phyloP scores from a whole-genome alignment of 2,888 invertebrate species.

The Epinotia brunnichana region DNA sequence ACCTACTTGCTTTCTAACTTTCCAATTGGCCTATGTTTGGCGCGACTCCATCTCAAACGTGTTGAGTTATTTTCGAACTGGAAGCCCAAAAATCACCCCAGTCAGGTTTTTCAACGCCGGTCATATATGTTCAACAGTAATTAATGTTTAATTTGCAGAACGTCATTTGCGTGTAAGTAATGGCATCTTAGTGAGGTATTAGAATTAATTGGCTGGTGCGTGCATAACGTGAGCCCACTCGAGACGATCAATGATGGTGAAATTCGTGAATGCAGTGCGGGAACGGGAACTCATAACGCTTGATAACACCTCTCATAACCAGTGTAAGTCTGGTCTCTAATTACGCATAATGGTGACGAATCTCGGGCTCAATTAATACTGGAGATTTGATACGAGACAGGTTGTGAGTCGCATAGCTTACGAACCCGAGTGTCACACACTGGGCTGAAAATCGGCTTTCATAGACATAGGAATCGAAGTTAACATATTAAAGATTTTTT shows the following conservation, averaged over 20 bases:
- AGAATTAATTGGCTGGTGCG: conserved; percentile 25
- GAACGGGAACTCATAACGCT: neutral
- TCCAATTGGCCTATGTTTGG: neutral
- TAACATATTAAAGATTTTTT: too few relatives aligned
- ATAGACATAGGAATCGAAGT: too few relatives aligned
- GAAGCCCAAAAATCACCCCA: neutral
- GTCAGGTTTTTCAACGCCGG: neutral
- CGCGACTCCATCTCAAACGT: neutral
- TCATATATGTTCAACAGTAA: neutral
- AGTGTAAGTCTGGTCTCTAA: neutral
- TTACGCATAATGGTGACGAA: neutral
- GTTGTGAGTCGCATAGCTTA: neutral
- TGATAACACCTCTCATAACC: neutral
- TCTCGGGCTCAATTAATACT: neutral
- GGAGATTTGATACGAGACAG: neutral
- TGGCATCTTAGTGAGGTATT: conserved; percentile 2
- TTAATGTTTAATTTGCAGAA: conserved; percentile 7
- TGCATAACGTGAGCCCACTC: conserved; percentile 18
- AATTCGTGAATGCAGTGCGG: conserved; percentile 14
- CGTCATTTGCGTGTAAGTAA: conserved; percentile 21
- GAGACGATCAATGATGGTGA: conserved; percentile 14
- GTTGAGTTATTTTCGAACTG: neutral
- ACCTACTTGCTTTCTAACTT: neutral
- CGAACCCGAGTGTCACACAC: conserved; percentile 15
- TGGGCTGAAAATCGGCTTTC: too few relatives aligned